phyloP scores from a whole-genome alignment of 2,797 vertebrate species.

The Tapera naevia region DNA sequence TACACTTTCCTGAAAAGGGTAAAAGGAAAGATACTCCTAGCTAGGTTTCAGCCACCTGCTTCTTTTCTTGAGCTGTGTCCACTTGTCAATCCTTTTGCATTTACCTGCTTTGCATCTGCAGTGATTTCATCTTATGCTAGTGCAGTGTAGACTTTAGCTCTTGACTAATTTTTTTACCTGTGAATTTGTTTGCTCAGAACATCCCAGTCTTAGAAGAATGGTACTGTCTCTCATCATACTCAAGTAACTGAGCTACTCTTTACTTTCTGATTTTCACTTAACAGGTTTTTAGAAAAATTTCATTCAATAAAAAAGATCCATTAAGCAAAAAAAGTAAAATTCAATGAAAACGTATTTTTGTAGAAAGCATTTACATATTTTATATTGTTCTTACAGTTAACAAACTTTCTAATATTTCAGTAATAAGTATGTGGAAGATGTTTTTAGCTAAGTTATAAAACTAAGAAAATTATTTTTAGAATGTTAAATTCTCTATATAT shows the following conservation, averaged over 20 bases:
- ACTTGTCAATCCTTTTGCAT: background rate
- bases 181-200: background rate
- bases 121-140: background rate
- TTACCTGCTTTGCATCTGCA: background rate
- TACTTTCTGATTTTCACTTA: slow-evolving; percentile 49
- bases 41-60: background rate
- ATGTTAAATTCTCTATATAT: slow-evolving; percentile 33
- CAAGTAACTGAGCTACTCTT: background rate
- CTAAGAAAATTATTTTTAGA: slow-evolving; percentile 62
- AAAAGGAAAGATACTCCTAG: background rate
- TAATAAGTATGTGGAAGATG: slow-evolving; percentile 52
- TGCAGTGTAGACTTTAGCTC: background rate
- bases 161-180: background rate
- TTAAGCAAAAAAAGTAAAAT: background rate
- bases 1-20: background rate
- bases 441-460: slow-evolving; percentile 67
- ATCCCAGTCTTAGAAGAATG: background rate
- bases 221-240: background rate
- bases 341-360: background rate
- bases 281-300: slow-evolving; percentile 33
- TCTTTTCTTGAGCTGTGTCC: background rate
- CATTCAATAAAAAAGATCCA: slow-evolving; percentile 35
- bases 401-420: slow-evolving; percentile 56
- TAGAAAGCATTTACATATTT: slow-evolving; percentile 68
- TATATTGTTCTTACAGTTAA: slow-evolving; percentile 61